Conservation (phyloP, 2,113 vertebrate species). For the Hypomesus transpacificus region DNA sequence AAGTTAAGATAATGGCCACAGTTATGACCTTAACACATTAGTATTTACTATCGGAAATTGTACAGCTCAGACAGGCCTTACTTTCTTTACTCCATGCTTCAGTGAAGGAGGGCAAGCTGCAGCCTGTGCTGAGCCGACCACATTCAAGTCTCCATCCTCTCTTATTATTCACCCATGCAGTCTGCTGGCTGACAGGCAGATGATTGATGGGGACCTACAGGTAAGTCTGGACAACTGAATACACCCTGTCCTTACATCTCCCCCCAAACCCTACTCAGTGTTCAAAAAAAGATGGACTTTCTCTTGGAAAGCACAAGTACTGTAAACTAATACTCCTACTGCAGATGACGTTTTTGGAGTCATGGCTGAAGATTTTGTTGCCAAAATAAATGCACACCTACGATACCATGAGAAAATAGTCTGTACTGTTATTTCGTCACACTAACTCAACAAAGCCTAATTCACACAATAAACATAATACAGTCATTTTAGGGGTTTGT, state of each 20-base stretch:
- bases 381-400: too few species aligned
- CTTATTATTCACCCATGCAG: slow-evolving; percentile 6
- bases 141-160: not conserved
- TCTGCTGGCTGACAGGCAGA: slow-evolving; percentile 6
- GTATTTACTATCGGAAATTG: not conserved
- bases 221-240: not conserved
- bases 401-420: too few species aligned
- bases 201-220: slow-evolving; percentile 15
- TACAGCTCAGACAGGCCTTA: not conserved
- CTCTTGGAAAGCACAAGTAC: not conserved
- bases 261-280: not conserved
- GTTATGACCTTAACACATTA: not conserved
- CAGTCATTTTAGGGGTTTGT: not conserved
- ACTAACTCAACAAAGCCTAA: too few species aligned
- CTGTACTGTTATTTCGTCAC: too few species aligned
- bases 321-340: too few species aligned
- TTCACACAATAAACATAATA: too few species aligned
- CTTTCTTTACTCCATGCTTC: slow-evolving; percentile 4
- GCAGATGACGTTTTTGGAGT: too few species aligned
- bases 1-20: not conserved
- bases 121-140: slow-evolving; percentile 13
- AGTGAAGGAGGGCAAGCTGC: slow-evolving; percentile 18
- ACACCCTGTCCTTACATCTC: not conserved
- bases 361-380: too few species aligned
- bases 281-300: too few species aligned